phyloP scores from a whole-genome alignment of 2,113 vertebrate genomes.

The Macquaria australasica region DNA sequence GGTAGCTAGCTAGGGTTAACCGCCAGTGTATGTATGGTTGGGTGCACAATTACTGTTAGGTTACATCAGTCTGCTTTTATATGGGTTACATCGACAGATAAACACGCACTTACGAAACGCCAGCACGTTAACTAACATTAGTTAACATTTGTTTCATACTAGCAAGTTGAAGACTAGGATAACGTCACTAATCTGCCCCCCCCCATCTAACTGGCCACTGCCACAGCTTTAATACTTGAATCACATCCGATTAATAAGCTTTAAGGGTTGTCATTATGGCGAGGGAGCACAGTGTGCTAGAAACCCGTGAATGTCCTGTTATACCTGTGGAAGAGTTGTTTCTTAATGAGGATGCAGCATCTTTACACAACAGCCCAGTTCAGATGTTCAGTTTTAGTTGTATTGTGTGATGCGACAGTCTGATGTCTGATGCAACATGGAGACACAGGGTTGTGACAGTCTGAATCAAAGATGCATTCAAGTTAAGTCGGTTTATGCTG shows the following conservation, averaged over 20 bases:
- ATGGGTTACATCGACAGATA: neutral
- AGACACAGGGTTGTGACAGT: neutral
- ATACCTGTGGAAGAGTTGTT: neutral
- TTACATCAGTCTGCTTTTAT: neutral
- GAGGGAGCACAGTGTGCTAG: neutral
- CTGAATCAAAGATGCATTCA: neutral
- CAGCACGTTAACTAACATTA: neutral
- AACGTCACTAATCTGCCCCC: slow-evolving; percentile 29
- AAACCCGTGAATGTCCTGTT: neutral
- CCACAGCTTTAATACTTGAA: slow-evolving; percentile 34
- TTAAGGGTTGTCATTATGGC: neutral
- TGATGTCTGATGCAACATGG: slow-evolving; percentile 10
- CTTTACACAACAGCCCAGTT: neutral
- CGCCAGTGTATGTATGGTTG: neutral
- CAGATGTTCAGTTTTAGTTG: neutral
- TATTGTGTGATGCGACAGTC: neutral
- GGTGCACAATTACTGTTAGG: neutral
- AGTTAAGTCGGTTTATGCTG: neutral
- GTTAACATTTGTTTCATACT: neutral
- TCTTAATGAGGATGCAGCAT: neutral
- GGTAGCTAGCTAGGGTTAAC: neutral
- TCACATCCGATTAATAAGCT: slow-evolving; percentile 41
- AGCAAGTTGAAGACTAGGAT: neutral
- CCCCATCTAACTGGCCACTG: slow-evolving; percentile 10
- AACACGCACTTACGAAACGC: neutral